Percentiles rank a stretch among this genome's conserved stretches.
phyloP scores from a whole-genome alignment of 1,140 invertebrate genomes.

The Pectinophora gossypiella region DNA sequence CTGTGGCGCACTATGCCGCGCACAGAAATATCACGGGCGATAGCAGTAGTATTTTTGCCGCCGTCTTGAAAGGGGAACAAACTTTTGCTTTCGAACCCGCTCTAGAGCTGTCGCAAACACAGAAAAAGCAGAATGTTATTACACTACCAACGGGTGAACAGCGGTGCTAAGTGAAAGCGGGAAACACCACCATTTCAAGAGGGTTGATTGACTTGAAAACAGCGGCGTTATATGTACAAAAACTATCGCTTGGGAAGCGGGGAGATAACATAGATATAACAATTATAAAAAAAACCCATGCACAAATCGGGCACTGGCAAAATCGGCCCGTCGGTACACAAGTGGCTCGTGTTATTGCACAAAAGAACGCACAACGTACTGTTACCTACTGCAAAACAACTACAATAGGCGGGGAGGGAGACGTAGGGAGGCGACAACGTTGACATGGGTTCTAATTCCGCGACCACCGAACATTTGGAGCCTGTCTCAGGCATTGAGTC shows the following conservation, averaged over 20 bases:
- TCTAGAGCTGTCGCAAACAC: conserved; percentile 75
- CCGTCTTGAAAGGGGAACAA: conserved; percentile 81
- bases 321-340: conserved; percentile 29
- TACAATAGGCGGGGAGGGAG: conserved; percentile 30
- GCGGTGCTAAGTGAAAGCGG: conserved; percentile 28
- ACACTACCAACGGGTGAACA: conserved; percentile 23
- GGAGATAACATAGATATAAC: conserved; percentile 22
- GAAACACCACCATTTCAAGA: conserved; percentile 69
- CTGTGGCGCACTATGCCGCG: conserved; percentile 74
- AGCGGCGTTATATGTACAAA: conserved; percentile 28
- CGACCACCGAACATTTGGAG: conserved; percentile 45
- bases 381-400: conserved; percentile 40
- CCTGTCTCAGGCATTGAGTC: too few relatives aligned
- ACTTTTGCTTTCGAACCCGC: conserved; percentile 77
- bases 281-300: conserved; percentile 54
- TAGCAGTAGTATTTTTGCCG: conserved; percentile 80
- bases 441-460: conserved; percentile 54
- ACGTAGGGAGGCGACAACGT: conserved; percentile 34
- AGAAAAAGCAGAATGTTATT: conserved; percentile 64
- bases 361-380: conserved; percentile 25
- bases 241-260: conserved; percentile 35
- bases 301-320: conserved; percentile 48
- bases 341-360: conserved; percentile 12
- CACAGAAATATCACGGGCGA: conserved; percentile 82
- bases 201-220: conserved; percentile 66